Conservation (phyloP, 2,888 invertebrate species). For the Drosophila paranaensis region DNA sequence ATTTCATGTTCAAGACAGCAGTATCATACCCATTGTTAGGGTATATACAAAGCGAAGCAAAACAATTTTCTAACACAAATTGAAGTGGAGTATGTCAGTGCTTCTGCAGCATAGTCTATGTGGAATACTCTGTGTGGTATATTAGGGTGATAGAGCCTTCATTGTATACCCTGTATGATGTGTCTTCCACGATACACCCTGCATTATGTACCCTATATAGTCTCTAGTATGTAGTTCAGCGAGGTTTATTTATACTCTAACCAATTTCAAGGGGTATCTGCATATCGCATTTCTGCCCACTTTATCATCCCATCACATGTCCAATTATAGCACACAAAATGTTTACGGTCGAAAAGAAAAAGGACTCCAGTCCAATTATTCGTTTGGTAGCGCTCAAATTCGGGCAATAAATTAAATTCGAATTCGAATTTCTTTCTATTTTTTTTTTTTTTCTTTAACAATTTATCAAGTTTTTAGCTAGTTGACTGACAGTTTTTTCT, state of each 20-base stretch:
- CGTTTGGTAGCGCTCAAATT: slow-evolving; percentile 8
- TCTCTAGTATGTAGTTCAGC: no score
- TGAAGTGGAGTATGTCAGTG: not conserved
- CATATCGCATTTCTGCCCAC: not conserved
- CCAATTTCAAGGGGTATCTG: not conserved
- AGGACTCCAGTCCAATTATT: not conserved
- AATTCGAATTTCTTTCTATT: not conserved
- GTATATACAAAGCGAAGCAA: not conserved
- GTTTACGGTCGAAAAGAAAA: not conserved
- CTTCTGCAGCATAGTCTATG: not conserved
- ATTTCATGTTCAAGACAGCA: no score
- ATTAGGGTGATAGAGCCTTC: not conserved
- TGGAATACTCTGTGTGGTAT: not conserved
- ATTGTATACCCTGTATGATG: not conserved
- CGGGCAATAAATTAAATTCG: slow-evolving; percentile 6
- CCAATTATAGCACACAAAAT: slow-evolving; percentile 4
- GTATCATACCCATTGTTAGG: not conserved
- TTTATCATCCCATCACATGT: not conserved
- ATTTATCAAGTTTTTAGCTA: slow-evolving; percentile 4
- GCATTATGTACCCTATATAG: no score
- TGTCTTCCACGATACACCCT: no score
- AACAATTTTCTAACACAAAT: not conserved
- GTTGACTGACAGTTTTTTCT: slow-evolving; percentile 6
- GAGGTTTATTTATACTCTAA: no score
- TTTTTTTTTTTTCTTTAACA: not conserved